phyloP scores from a whole-genome alignment of 2,113 vertebrate genomes.

The Poeciliopsis retropinna region DNA sequence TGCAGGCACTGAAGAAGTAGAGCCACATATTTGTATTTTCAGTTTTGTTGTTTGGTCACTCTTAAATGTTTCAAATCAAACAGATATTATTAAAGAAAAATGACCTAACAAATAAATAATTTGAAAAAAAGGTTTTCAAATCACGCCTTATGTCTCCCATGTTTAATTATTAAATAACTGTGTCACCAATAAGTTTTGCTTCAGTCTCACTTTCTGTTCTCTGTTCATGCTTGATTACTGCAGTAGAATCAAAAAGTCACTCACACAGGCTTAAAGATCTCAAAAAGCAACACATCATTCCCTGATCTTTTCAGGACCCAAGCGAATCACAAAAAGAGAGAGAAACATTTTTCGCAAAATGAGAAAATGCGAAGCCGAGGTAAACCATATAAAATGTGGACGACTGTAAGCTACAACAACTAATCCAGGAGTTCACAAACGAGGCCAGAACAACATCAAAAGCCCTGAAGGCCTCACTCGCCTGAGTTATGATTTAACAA shows the following conservation, averaged over 20 bases:
- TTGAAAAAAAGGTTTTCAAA: not conserved
- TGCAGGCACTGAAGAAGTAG: not conserved
- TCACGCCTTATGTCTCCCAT: not conserved
- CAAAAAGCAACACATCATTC: not conserved
- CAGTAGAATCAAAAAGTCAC: not conserved
- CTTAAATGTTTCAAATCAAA: not conserved
- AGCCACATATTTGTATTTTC: not conserved
- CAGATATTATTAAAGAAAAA: not conserved
- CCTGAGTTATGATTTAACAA: constrained; percentile 62
- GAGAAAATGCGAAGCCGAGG: not conserved
- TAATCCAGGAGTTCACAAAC: not conserved
- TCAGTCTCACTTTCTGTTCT: not conserved
- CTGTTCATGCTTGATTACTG: not conserved
- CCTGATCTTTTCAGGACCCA: not conserved
- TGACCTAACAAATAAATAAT: not conserved
- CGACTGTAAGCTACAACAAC: not conserved
- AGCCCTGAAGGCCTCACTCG: too few species aligned
- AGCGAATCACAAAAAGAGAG: not conserved
- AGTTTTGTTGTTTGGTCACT: not conserved
- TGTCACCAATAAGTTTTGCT: not conserved
- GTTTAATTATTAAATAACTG: not conserved
- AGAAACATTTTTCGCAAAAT: not conserved
- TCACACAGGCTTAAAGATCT: not conserved
- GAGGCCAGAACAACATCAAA: too few species aligned
- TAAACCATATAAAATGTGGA: not conserved